Evolutionary conservation across 1,140 invertebrate species (phyloP), one percentile per base, ranked within the genome.

Genomic region (Heliothis virescens): DNA sequence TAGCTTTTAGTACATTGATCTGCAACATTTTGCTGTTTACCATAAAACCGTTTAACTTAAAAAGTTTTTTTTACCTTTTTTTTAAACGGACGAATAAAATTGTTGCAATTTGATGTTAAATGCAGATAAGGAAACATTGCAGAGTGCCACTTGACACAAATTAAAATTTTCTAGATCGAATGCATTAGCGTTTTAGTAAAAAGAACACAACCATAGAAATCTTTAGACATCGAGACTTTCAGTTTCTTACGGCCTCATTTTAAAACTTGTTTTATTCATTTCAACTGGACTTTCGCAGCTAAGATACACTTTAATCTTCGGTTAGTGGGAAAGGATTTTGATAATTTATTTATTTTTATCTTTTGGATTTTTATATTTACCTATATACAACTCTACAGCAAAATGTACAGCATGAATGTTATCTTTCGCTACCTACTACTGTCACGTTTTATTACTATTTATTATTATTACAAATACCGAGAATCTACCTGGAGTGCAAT

Each of bases 231-330:
- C 41, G n/a, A 18, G 13, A 67, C 41, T 67, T 67, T 48, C 63
- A 16, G n/a, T 5, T 48, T 48, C 15, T 48, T 21, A 48, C 12
- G 10, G 16, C 41, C 63, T 48, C 41, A 48, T 67, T 67, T 18
- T 3, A 67, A 21, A 67, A 67, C 41, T 67, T 18, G 63, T 67
- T 67, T 67, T 21, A 67, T 67, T 67, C 16, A 67, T 59, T 21
- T 18, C 18, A 65, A 18, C 34, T 34, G n/a, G 15, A 34, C 63
- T 67, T 67, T 67, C 63, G 48, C 63, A 18, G 11, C 41, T 67
- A 67, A 10, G 63, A 3, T n/a, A 11, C 34, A 21, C 10, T 60
- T n/a, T 4, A 60, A 3, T 60, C 18, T 60, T 13, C 1, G 5
- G 21, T 60, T 3, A 13, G 57, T 13, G 11, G 21, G 26, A 2